Base-by-base conservation (phyloP, 2,888 invertebrate species). In the Mechanitis mazaeus region DNA sequence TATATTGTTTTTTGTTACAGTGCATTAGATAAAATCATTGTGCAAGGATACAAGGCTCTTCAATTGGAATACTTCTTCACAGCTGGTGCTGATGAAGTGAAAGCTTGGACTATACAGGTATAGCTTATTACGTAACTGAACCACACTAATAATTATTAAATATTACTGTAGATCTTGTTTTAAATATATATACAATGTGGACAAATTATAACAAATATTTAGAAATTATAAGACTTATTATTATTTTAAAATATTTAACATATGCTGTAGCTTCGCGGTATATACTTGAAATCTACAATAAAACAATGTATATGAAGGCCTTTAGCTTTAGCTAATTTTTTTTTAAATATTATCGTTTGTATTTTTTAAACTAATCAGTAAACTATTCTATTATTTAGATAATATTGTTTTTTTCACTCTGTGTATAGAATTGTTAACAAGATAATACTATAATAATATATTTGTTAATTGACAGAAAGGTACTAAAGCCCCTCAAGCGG, bases 91-190 rank as follows among this genome's bases (percentile, higher is more conserved):
- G 99, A 99, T 85, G 99, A 99, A 92, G 99, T 99, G 7, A 99
- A 98, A 85, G 99, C 98, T 33, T 99, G 99, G 99, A 99, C 98
- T 3, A 96, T 99, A 82, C 98, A 97, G 94, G 98, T 97, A 72
- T 55, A 42, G 56, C 47, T 56, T 46, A 33, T 33, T 11, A 46
- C 31, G 5, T 56, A 11, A 7, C 11, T 42, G 9, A 42, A 9
- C 11, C 1, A 9, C 6, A 42, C 3, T 42, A 42, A 11, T 9
- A 9, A 9, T 42, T 0, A 42, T 9, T 9, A 9, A 42, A 42
- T 9, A 6, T 3, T 7, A 6, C 4, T 7, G 7, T 6, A 42
- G 9, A 42, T 9, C 9, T 42, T 11, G 9, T 7, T 42, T 20
- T 45, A 45, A 33, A 20, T 33, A 45, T 11, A 46, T 45, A 45